Evolutionary conservation across 92 coral and sea anemone species (phyloP).

Genomic region (Porites rus): DNA sequence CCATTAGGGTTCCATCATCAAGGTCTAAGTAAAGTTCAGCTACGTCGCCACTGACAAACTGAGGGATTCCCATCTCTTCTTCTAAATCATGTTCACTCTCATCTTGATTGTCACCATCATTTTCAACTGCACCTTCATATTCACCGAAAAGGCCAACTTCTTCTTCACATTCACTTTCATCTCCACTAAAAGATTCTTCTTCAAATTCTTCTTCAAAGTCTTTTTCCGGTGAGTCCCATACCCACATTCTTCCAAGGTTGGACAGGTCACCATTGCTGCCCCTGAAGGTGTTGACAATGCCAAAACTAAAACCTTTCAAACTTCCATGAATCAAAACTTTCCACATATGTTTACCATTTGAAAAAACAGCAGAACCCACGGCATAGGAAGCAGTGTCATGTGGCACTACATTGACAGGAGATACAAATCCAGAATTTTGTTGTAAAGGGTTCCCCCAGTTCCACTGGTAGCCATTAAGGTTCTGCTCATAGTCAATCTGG

Average conservation of each 20-base stretch:
- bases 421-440: too few relatives aligned
- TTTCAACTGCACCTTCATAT: too few relatives aligned
- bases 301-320: background rate
- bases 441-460: too few relatives aligned
- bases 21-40: constrained; percentile 31
- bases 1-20: background rate
- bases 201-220: background rate
- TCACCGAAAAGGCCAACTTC: too few relatives aligned
- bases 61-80: too few relatives aligned
- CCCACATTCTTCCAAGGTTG: constrained; percentile 21
- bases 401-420: too few relatives aligned
- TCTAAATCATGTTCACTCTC: too few relatives aligned
- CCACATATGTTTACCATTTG: constrained; percentile 17
- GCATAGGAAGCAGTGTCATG: background rate
- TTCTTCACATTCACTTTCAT: too few relatives aligned
- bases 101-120: too few relatives aligned
- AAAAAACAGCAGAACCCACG: constrained; percentile 3
- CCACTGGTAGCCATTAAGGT: too few relatives aligned
- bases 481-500: too few relatives aligned
- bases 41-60: background rate
- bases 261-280: background rate
- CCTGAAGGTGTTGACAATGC: background rate
- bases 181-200: background rate
- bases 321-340: background rate
- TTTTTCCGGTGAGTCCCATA: background rate